phyloP scores from a whole-genome alignment of 2,888 invertebrate genomes.

The Taphrorychus bicolor region DNA sequence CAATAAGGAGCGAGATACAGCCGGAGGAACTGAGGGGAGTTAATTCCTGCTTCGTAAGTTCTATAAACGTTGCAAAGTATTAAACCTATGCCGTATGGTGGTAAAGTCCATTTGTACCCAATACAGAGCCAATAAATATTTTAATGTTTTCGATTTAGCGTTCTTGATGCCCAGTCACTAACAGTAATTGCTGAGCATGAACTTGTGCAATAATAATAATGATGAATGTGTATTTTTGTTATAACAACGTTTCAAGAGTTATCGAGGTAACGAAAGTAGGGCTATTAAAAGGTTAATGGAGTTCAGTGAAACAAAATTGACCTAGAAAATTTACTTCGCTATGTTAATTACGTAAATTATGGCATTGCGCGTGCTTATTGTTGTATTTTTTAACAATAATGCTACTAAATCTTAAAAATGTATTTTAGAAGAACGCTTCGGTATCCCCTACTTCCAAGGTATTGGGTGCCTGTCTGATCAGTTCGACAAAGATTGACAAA shows the following conservation, averaged over 20 bases:
- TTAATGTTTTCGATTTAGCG: not conserved
- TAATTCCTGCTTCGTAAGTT: constrained; percentile 2
- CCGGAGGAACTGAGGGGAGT: constrained; percentile 12
- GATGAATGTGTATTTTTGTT: not conserved
- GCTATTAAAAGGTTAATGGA: not conserved
- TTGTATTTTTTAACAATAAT: not conserved
- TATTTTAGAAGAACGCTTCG: constrained; percentile 1
- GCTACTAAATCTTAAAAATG: no score
- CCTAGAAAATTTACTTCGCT: constrained; percentile 2
- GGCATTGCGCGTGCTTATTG: not conserved
- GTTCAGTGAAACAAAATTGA: not conserved
- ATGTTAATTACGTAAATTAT: not conserved
- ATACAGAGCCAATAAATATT: not conserved
- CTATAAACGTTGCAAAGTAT: not conserved
- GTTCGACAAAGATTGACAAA: constrained; percentile 56
- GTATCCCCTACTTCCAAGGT: not conserved
- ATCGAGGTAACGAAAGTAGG: not conserved
- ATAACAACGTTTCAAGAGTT: not conserved
- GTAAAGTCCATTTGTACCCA: not conserved
- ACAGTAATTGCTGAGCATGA: no score
- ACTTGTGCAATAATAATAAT: no score
- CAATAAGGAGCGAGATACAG: constrained; percentile 25
- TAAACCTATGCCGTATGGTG: not conserved
- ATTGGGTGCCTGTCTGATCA: constrained; percentile 52
- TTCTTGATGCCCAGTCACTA: no score